These are phyloP conservation scores for Salvelinus namaycush DNA, from an alignment of 2,113 vertebrate genomes.

Conservation along the genomic window DNA sequence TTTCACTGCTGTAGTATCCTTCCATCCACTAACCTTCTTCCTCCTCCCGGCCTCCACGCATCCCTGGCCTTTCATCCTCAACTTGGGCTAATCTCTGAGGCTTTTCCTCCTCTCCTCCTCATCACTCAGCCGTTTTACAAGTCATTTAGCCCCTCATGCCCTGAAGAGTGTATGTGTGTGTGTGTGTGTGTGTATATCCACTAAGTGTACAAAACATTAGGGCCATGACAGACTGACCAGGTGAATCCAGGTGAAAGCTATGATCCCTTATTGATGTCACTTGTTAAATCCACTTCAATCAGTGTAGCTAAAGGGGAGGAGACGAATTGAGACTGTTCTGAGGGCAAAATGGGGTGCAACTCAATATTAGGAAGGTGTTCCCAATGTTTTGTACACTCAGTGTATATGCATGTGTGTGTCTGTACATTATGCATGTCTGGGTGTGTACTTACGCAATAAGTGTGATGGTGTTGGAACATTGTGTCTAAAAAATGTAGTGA, in stretches of 20 bases:
- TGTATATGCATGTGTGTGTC: background rate
- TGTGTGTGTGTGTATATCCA: background rate
- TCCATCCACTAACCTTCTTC: background rate
- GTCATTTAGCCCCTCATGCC: constrained; percentile 24
- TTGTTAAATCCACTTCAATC: too few species aligned
- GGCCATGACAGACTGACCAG: too few species aligned
- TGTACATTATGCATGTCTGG: background rate
- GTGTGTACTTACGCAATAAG: background rate
- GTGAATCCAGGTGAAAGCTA: too few species aligned
- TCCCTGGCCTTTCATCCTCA: constrained; percentile 43
- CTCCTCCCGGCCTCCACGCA: constrained; percentile 23
- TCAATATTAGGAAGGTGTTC: too few species aligned
- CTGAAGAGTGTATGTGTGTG: constrained; percentile 2
- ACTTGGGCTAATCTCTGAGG: constrained; percentile 20
- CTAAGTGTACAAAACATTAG: background rate
- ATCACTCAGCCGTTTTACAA: constrained; percentile 34
- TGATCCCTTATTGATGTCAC: too few species aligned
- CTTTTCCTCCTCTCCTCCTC: constrained; percentile 26
- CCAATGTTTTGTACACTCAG: too few species aligned
- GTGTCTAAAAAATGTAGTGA: background rate
- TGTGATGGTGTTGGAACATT: background rate
- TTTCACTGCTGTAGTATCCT: constrained; percentile 28
- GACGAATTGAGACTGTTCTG: too few species aligned
- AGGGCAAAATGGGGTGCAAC: too few species aligned
- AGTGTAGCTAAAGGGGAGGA: too few species aligned